phyloP scores from a whole-genome alignment of 2,113 vertebrate genomes.

The Cinclus cinclus region DNA sequence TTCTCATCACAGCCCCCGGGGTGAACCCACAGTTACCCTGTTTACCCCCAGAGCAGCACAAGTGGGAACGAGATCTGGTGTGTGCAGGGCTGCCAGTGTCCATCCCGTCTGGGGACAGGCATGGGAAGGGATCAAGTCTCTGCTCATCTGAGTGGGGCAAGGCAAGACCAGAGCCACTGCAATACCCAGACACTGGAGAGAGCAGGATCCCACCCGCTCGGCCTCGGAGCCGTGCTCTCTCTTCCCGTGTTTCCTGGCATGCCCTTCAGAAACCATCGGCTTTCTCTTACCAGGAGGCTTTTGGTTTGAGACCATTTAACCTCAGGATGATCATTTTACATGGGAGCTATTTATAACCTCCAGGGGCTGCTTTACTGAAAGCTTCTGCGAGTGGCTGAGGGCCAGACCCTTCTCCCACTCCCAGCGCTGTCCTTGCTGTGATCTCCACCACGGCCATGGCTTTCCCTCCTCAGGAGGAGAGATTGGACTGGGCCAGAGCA shows the following conservation, averaged over 20 bases:
- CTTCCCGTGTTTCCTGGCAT: neutral
- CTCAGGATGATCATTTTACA: slow-evolving; percentile 45
- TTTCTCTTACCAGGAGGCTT: slow-evolving; percentile 27
- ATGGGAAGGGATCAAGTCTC: neutral
- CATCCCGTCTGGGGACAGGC: rapidly evolving
- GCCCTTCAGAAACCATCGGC: slow-evolving; percentile 4
- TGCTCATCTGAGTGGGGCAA: neutral
- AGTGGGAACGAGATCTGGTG: neutral
- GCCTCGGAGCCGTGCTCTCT: neutral
- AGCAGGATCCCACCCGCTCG: neutral
- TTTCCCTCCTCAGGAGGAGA: neutral
- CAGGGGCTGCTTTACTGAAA: slow-evolving; percentile 34
- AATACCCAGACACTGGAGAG: neutral
- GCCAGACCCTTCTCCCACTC: neutral
- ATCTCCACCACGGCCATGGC: neutral
- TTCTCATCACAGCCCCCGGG: neutral
- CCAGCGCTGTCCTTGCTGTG: neutral
- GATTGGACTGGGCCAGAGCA: neutral
- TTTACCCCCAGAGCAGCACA: neutral
- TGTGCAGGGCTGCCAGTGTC: neutral
- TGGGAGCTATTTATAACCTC: slow-evolving; percentile 57
- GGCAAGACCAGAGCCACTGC: neutral
- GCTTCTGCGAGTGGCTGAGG: neutral
- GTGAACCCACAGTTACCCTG: neutral
- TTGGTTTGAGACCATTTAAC: slow-evolving; percentile 56